Evolutionary conservation across 2,113 vertebrate genomes (phyloP), one percentile per base, ranked within the genome.

Genomic region (Halcyon senegalensis): DNA sequence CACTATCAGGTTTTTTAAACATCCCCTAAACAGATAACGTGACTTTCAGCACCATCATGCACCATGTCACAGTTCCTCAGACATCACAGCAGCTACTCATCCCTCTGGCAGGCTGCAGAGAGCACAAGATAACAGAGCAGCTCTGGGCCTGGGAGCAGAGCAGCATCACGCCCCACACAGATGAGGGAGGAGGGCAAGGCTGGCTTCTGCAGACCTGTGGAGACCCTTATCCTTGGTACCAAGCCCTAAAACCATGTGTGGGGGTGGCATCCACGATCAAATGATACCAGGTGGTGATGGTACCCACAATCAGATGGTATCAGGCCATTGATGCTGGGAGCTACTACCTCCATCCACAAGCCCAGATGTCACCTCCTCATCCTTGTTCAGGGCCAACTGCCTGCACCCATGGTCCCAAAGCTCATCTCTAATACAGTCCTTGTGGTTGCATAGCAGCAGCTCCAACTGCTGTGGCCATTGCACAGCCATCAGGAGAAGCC

Each of bases 41-140:
- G 1, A 10, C 46, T 84, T 73, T 55, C 39, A 48, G 46, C 35
- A 13, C 59, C 18, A 13, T 43, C 6, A 17, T 43, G 46, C 31
- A 33, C 73, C 53, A 48, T 11, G 18, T 11, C 4, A 1, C 15
- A 16, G 20, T 23, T 28, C 58, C 59, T 69, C 0, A 1, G 37
- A 18, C 28, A 15, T 4, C 4, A 0, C 48, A 44, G 21, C 60
- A 66, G 43, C 13, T 0, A 2, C 21, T 46, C 0, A 2, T 19
- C 13, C 20, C 1, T 2, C 48, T 2, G 2, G 16, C 64, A n/a
- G 50, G 31, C 63, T 83, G 37, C 8, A 0, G 15, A 31, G 12
- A 78, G 43, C 60, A 46, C 1, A 1, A 16, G 1, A 2, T 3
- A 39, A 16, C 27, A 51, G 27, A 1, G 0, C 23, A 69, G 31